Base-by-base conservation (phyloP, 2,888 invertebrate species). In the Eudiplozoon nipponicum region DNA sequence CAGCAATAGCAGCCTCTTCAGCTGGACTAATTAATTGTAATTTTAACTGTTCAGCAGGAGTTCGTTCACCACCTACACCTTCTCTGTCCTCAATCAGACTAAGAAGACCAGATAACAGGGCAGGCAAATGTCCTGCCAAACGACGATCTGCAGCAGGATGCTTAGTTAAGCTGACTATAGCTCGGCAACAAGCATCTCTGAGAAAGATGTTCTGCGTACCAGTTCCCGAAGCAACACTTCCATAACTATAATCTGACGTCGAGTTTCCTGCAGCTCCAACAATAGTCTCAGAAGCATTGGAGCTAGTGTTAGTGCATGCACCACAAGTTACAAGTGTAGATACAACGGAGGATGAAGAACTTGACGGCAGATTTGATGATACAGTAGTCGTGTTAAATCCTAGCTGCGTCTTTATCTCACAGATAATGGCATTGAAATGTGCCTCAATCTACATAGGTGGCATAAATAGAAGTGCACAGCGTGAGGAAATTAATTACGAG, bases 81-180 rank as follows among this genome's bases (percentile, higher is more conserved):
- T 31, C 31, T n/a, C 17, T 31, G 17, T n/a, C 11, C 17, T 31
- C 31, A 15, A 31, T 31, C 13, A 31, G 11, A 7, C 5, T 13
- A 7, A 31, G 17, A 4, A 31, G 31, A 15, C 31, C 31, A 17
- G 31, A 7, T n/a, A 31, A 17, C 13, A 31, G 31, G 13, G 31
- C 13, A 15, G 31, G 31, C 13, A 31, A 31, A 15, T 31, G 31
- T 5, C 31, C 31, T 7, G 31, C 9, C 31, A 31, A 31, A n/a
- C 17, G 11, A 7, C 31, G 11, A 7, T 31, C 31, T 4, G 31
- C 31, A 15, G 31, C 11, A 7, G 31, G 31, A 31, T 31, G 31
- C 17, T 31, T 31, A 15, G 13, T 15, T 5, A 31, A 15, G 13
- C 11, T 15, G 11, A 31, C 31, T 5, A 31, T 4, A 17, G 31